Base-by-base conservation (phyloP, 2,797 vertebrate species). In the Megaceryle alcyon region DNA sequence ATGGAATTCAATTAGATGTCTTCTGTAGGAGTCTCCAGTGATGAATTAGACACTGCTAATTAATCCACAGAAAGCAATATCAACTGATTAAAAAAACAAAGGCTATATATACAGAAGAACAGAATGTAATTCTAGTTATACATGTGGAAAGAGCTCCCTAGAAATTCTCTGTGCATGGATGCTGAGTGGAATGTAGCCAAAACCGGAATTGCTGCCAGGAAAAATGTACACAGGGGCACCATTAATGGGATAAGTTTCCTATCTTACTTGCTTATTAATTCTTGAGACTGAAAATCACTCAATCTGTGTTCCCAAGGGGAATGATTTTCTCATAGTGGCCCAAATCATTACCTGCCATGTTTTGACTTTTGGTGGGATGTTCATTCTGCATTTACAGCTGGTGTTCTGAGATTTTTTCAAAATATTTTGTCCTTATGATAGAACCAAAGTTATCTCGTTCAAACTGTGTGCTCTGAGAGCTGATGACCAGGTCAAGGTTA, bases 41-140 rank as follows among this genome's bases (percentile, higher is more conserved):
- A 59, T 31, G 76, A 92, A 57, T 69, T 59, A 86, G 39, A 64
- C 10, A 20, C 29, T 59, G 31, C 8, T 91, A 91, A 73, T 83
- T 88, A 81, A 78, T 37, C 35, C 21, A 61, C 23, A 68, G 48
- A 70, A 76, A 80, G 12, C 20, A 60, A 66, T 46, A 78, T n/a
- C 7, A 75, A 31, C 53, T 66, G 19, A 3, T 61, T 72, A 37
- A 5, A 10, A 19, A 12, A 35, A 60, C 23, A 51, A 51, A 12
- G 1, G 8, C 6, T 26, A 6, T n/a, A 53, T 33, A 57, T 19
- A 59, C 3, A 26, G 65, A 85, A 76, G 10, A 90, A n/a, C 12
- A 81, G 61, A 71, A 68, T 35, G 22, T 11, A 53, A 44, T 73
- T 92, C 37, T 82, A 59, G 8, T 33, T 82, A 13, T 54, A 0